Conservation (phyloP, 2,113 vertebrate genomes). For the Mormyrus lacerda region DNA sequence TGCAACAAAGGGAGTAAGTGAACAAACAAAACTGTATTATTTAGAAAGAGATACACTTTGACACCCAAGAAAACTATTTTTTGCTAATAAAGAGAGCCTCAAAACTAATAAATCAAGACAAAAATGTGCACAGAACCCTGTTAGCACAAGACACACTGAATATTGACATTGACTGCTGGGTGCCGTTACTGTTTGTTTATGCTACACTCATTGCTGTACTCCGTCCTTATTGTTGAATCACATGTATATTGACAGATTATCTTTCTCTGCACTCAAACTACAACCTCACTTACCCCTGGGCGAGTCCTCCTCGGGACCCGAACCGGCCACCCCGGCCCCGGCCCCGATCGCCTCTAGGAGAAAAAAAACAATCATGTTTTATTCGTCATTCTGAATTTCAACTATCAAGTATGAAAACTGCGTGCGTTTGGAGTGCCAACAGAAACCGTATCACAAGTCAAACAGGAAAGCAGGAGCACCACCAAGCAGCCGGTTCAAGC, state of each 20-base stretch:
- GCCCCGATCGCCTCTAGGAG: slow-evolving; percentile 78
- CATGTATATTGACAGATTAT: neutral
- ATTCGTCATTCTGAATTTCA: neutral
- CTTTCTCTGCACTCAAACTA: neutral
- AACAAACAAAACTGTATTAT: neutral
- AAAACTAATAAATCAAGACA: neutral
- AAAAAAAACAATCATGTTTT: slow-evolving; percentile 21
- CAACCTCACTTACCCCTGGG: slow-evolving; percentile 70
- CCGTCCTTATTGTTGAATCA: neutral
- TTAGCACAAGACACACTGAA: neutral
- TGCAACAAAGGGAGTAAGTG: slow-evolving; percentile 36
- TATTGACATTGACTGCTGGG: neutral
- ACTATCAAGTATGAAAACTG: too few relatives aligned
- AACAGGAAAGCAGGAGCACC: neutral
- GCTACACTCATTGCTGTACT: neutral
- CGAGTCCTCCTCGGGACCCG: slow-evolving; percentile 76
- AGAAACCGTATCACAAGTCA: neutral
- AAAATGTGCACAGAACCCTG: neutral
- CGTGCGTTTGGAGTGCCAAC: neutral
- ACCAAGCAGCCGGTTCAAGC: neutral
- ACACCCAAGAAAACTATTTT: neutral
- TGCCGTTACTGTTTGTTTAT: neutral
- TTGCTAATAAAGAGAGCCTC: neutral
- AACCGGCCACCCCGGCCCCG: slow-evolving; percentile 83
- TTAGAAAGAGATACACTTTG: neutral